Percentiles rank a stretch among this genome's conserved stretches.
phyloP scores from a whole-genome alignment of 2,113 vertebrate genomes.

The Callipepla californica region DNA sequence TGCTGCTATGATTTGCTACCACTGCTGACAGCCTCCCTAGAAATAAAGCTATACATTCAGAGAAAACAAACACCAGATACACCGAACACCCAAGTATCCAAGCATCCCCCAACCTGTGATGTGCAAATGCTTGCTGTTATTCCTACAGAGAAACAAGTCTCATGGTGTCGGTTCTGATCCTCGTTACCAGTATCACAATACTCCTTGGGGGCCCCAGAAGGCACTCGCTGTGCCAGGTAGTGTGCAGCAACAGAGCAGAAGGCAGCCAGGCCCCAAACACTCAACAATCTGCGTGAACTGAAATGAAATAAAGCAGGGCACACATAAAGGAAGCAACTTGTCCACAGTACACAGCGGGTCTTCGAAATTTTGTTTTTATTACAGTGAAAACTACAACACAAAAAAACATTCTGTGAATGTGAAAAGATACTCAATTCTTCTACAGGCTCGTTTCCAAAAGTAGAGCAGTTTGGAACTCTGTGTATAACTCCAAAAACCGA shows the following conservation, averaged over 20 bases:
- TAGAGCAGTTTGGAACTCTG: not conserved
- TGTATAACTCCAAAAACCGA: not conserved
- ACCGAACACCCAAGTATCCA: not conserved
- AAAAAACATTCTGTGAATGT: not conserved
- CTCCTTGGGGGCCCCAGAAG: not conserved
- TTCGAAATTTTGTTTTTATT: not conserved
- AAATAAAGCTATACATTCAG: not conserved
- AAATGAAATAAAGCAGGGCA: not conserved
- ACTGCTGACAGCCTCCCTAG: not conserved
- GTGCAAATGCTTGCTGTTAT: not conserved
- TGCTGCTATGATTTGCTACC: not conserved
- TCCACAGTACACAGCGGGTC: not conserved
- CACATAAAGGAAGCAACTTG: not conserved
- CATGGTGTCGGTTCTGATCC: not conserved
- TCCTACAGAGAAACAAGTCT: not conserved
- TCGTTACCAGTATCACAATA: not conserved
- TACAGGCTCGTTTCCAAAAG: not conserved
- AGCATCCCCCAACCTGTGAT: not conserved
- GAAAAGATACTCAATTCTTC: not conserved
- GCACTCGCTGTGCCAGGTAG: not conserved
- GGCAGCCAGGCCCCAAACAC: not conserved
- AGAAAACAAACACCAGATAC: not conserved
- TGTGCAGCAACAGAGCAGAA: not conserved
- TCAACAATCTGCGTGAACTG: not conserved
- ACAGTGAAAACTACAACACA: not conserved